These are phyloP conservation scores for Euclidia mi DNA, from an alignment of 2,888 invertebrate genomes.

Conservation along the genomic window DNA sequence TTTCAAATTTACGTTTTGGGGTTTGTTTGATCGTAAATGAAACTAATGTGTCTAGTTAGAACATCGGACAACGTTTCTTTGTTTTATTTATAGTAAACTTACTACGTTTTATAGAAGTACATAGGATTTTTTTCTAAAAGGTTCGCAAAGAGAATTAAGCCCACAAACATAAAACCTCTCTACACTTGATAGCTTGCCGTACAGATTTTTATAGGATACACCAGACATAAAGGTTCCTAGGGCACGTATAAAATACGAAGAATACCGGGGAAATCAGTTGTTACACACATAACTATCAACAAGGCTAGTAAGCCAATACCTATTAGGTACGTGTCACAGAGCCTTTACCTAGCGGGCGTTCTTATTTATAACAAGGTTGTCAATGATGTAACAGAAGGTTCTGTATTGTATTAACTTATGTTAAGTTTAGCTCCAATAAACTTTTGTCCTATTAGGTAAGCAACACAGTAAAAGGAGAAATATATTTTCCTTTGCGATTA, in stretches of 20 bases:
- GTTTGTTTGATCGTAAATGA: slow-evolving; percentile 49
- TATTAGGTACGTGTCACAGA: slow-evolving; percentile 8
- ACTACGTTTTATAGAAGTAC: too few relatives aligned
- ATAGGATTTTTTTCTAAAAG: too few relatives aligned
- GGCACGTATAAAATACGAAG: slow-evolving; percentile 8
- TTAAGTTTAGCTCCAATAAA: too few relatives aligned
- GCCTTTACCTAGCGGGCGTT: not conserved
- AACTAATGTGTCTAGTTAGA: slow-evolving; percentile 19
- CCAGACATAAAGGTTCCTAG: slow-evolving; percentile 2
- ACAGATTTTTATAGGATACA: slow-evolving; percentile 7
- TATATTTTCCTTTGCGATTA: too few relatives aligned
- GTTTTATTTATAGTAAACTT: not conserved
- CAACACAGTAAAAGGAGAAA: too few relatives aligned
- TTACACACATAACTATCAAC: slow-evolving; percentile 30
- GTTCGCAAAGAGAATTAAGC: not conserved
- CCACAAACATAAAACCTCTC: not conserved
- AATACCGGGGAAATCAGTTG: slow-evolving; percentile 15
- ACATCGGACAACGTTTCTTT: slow-evolving; percentile 1
- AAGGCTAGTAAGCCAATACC: slow-evolving; percentile 32
- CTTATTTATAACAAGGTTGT: not conserved
- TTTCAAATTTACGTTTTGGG: slow-evolving; percentile 52
- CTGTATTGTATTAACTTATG: too few relatives aligned
- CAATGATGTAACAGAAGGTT: too few relatives aligned
- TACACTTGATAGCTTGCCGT: slow-evolving; percentile 1
- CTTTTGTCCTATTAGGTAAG: too few relatives aligned